Percentiles rank a stretch among this genome's conserved stretches.
Evolutionary conservation across 2,113 vertebrate genomes (phyloP).

Genomic region (Pygoscelis adeliae): DNA sequence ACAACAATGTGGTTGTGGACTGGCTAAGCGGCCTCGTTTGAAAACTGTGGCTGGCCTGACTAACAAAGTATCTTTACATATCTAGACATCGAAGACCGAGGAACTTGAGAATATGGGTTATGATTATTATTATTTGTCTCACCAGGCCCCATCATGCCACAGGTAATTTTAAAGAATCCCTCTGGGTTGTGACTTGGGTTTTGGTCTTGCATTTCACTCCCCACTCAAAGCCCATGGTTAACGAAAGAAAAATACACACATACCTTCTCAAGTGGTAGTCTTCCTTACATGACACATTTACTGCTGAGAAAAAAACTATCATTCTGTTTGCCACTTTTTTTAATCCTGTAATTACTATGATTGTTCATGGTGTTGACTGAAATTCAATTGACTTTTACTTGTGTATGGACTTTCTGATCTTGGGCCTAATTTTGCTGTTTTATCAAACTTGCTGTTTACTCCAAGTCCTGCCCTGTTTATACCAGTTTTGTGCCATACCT

Average conservation of each 20-base stretch:
- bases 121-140: background rate
- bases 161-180: background rate
- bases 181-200: background rate
- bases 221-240: slow-evolving; percentile 2
- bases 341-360: background rate
- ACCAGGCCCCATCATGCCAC: background rate
- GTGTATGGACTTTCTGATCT: background rate
- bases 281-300: background rate
- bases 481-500: background rate
- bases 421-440: background rate
- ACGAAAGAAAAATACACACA: background rate
- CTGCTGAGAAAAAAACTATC: background rate
- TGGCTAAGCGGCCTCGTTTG: background rate
- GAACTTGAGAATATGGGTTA: background rate
- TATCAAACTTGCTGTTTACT: background rate
- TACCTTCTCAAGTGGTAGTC: background rate
- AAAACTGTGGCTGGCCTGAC: background rate
- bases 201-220: background rate
- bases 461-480: background rate
- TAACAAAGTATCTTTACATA: background rate
- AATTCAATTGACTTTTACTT: background rate
- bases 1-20: background rate
- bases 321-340: background rate
- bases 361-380: background rate
- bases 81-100: background rate